These are phyloP conservation scores for Sciurus carolinensis DNA, from an alignment of 2,797 vertebrate genomes.

Conservation along the genomic window DNA sequence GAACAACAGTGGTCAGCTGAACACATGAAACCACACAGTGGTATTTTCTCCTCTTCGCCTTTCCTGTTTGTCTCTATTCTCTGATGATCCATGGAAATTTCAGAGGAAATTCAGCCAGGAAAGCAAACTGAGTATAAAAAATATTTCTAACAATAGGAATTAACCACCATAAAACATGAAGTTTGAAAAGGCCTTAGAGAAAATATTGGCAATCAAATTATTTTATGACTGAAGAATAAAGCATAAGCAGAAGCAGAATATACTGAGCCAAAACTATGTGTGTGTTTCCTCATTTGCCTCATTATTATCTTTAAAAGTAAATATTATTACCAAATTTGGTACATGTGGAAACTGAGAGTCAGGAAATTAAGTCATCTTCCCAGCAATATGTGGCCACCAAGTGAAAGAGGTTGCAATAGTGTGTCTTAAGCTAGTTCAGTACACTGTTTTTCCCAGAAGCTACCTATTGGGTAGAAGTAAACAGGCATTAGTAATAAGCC, in stretches of 20 bases:
- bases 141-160: background rate
- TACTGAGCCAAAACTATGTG: background rate
- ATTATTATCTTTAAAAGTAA: background rate
- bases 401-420: background rate
- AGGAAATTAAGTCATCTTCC: background rate
- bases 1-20: background rate
- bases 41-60: background rate
- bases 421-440: background rate
- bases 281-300: background rate
- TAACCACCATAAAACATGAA: background rate
- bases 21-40: background rate
- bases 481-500: background rate
- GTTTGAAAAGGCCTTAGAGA: background rate
- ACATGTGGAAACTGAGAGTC: background rate
- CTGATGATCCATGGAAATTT: background rate
- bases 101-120: conserved; percentile 40
- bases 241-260: background rate
- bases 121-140: background rate
- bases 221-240: background rate
- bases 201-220: background rate
- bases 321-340: background rate
- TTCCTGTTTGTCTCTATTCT: background rate
- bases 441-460: background rate
- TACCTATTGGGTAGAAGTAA: background rate
- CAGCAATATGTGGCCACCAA: background rate